phyloP scores from a whole-genome alignment of 1,140 invertebrate genomes.

The Watersipora subatra region DNA sequence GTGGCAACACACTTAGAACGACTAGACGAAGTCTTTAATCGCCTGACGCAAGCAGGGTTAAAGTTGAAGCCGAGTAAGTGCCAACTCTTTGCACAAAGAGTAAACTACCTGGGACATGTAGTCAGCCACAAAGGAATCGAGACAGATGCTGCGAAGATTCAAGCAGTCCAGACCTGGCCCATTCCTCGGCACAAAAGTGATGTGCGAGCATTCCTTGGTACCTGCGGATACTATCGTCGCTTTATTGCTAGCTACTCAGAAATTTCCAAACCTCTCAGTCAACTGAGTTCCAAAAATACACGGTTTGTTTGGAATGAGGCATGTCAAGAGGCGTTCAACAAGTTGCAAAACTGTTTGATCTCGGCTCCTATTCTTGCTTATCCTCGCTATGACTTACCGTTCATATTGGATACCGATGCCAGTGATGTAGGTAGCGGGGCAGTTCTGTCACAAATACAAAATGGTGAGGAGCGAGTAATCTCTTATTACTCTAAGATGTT shows the following conservation, averaged over 20 bases:
- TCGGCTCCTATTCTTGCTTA: conserved; percentile 11
- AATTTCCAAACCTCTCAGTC: conserved; percentile 9
- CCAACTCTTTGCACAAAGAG: conserved; percentile 13
- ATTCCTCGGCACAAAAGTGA: conserved; percentile 27
- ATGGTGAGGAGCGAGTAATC: conserved; percentile 14
- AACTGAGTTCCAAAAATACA: conserved; percentile 4
- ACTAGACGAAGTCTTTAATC: too few species aligned
- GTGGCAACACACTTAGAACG: too few species aligned
- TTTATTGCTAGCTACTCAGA: conserved; percentile 22
- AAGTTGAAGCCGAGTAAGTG: conserved; percentile 23
- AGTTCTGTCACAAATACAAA: conserved; percentile 31
- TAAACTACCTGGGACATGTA: conserved; percentile 20
- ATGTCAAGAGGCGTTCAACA: conserved; percentile 5
- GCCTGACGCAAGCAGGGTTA: too few species aligned
- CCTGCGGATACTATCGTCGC: conserved; percentile 37
- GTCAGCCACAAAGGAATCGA: conserved; percentile 13
- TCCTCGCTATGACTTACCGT: conserved; percentile 23
- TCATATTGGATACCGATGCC: conserved; percentile 39
- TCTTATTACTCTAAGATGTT: conserved; percentile 10
- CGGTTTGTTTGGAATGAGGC: conserved; percentile 5
- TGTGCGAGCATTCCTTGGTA: conserved; percentile 32
- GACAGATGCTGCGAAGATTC: conserved; percentile 26
- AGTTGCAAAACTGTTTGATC: conserved; percentile 4
- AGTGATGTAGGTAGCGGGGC: conserved; percentile 33
- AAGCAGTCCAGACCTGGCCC: conserved; percentile 30